Conservation (phyloP, 1,140 invertebrate genomes). For the Akabosia matsudoensis region DNA sequence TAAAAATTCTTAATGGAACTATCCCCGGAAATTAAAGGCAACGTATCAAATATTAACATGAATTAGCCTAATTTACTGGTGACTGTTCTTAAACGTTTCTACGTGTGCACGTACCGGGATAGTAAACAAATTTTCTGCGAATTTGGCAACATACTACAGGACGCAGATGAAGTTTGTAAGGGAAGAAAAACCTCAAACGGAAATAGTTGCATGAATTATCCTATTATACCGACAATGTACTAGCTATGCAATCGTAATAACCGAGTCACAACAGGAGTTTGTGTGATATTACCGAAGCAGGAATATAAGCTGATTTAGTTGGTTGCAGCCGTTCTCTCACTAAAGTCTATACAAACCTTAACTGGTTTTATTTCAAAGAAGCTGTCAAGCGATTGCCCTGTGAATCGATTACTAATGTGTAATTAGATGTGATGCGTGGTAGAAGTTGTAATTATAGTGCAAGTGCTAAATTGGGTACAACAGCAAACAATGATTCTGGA, state of each 20-base stretch:
- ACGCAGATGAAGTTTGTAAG: background rate
- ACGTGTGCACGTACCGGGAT: background rate
- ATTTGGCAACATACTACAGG: background rate
- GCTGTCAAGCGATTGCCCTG: no score
- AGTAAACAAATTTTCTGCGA: background rate
- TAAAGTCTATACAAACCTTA: no score
- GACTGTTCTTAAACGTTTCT: background rate
- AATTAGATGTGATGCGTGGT: no score
- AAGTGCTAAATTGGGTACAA: no score
- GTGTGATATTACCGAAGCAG: background rate
- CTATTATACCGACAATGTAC: slow-evolving; percentile 10
- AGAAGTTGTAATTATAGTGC: no score
- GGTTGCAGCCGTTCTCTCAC: no score
- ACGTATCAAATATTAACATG: background rate
- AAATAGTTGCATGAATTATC: background rate
- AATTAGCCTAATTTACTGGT: no score
- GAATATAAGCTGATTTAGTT: no score
- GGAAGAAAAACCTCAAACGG: background rate
- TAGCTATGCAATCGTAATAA: background rate
- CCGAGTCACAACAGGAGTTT: background rate
- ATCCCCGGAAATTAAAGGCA: background rate
- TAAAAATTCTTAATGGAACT: background rate
- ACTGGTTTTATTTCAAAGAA: no score
- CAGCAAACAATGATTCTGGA: no score
- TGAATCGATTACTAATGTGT: no score